A percentile compares a stretch with the other conserved stretches of the same genome.
phyloP scores from a whole-genome alignment of 2,113 vertebrate genomes.

The Noctilio leporinus region DNA sequence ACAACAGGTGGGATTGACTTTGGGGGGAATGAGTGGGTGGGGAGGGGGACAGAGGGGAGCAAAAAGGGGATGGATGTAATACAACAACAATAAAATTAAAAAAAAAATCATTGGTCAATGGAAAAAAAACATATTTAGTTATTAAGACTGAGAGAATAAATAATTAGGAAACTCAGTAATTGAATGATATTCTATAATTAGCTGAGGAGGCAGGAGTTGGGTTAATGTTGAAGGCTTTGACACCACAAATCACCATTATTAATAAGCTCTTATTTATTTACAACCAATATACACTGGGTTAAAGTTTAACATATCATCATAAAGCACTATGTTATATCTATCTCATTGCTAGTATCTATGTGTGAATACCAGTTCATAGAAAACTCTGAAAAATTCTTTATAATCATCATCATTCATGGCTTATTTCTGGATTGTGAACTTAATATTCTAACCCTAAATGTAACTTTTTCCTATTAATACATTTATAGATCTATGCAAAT shows the following conservation, averaged over 20 bases:
- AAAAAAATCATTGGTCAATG: no score
- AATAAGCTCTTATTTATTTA: neutral
- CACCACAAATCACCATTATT: neutral
- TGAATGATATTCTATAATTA: neutral
- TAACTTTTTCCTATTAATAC: slow-evolving; percentile 49
- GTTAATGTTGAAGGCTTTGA: neutral
- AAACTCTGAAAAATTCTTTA: slow-evolving; percentile 51
- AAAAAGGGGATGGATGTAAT: no score
- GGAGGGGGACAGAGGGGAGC: no score
- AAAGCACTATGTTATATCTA: neutral
- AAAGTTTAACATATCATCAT: neutral
- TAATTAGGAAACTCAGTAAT: neutral
- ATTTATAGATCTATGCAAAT: slow-evolving; percentile 59
- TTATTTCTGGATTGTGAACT: slow-evolving; percentile 53
- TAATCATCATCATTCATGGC: slow-evolving; percentile 43
- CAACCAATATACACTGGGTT: neutral
- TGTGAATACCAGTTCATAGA: neutral
- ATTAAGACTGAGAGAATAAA: neutral
- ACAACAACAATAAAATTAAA: no score
- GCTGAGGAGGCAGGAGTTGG: neutral
- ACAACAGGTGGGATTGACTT: no score
- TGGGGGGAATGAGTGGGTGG: no score
- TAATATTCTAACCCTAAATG: slow-evolving; percentile 68
- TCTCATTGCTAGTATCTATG: neutral
- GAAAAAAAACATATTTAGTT: neutral